A percentile compares a stretch with the other conserved stretches of the same genome.
phyloP scores from a whole-genome alignment of 2,888 invertebrate species.

The Malacosoma neustria region DNA sequence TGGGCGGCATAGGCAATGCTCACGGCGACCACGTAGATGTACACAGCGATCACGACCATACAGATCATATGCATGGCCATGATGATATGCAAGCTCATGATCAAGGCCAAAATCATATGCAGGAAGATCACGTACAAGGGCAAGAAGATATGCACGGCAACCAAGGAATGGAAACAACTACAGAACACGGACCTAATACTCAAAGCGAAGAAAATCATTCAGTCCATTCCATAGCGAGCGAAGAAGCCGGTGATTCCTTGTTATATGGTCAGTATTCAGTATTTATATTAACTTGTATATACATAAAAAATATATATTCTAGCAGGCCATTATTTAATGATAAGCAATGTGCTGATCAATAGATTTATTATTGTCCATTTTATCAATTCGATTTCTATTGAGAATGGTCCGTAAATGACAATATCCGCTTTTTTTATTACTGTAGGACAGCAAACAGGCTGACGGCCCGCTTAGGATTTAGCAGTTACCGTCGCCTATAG shows the following conservation, averaged over 20 bases:
- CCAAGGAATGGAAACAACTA: conserved; percentile 9
- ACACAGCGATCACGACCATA: conserved; percentile 12
- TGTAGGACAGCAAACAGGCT: no score
- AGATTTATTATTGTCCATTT: no score
- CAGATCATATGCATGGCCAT: conserved; percentile 18
- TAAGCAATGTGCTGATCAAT: no score
- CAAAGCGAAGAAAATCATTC: conserved; percentile 34
- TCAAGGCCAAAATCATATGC: conserved; percentile 20
- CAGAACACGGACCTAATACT: conserved; percentile 28
- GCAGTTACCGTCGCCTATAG: no score
- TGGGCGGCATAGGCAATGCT: conserved; percentile 59
- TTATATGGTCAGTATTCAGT: conserved; percentile 64
- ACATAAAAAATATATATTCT: neutral
- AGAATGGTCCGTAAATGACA: no score
- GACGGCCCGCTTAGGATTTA: no score
- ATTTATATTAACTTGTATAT: neutral
- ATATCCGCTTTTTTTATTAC: no score
- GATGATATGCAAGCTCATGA: conserved; percentile 22
- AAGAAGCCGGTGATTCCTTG: conserved; percentile 60
- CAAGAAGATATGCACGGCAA: conserved; percentile 12
- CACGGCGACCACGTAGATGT: conserved; percentile 18
- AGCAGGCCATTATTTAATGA: no score
- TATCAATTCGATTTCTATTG: no score
- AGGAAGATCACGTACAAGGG: conserved; percentile 16
- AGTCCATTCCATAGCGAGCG: conserved; percentile 28